Conservation (phyloP, 2,888 invertebrate genomes). For the Aspidiotus rigidus region DNA sequence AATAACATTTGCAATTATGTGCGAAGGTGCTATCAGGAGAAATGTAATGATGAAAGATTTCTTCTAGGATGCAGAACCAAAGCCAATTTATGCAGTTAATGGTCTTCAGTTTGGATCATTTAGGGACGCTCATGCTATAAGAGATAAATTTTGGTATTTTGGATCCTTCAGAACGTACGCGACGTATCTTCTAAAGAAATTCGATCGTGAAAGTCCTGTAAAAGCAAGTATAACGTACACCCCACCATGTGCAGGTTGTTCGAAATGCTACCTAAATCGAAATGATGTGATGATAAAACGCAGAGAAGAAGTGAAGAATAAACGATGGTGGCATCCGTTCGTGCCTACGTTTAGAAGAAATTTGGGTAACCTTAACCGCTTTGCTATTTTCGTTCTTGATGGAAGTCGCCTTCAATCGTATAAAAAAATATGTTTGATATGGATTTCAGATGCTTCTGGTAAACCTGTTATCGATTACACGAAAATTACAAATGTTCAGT, state of each 20-base stretch:
- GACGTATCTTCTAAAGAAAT: constrained; percentile 65
- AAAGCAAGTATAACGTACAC: constrained; percentile 64
- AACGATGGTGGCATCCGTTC: constrained; percentile 48
- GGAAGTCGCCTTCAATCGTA: constrained; percentile 6
- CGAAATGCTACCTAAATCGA: constrained; percentile 53
- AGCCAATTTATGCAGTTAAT: constrained; percentile 61
- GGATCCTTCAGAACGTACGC: constrained; percentile 66
- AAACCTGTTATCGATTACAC: constrained; percentile 44
- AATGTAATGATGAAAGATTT: constrained; percentile 7
- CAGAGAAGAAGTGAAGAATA: constrained; percentile 31
- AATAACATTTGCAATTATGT: not conserved
- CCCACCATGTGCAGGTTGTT: constrained; percentile 72
- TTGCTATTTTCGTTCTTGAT: constrained; percentile 13
- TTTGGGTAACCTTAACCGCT: constrained; percentile 8
- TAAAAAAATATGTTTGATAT: constrained; percentile 8
- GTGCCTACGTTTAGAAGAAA: constrained; percentile 40
- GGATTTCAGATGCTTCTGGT: constrained; percentile 6
- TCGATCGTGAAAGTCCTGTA: constrained; percentile 44
- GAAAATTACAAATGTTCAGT: constrained; percentile 51
- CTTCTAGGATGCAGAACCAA: constrained; percentile 13
- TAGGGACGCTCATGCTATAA: constrained; percentile 63
- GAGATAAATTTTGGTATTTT: constrained; percentile 82
- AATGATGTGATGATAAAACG: constrained; percentile 38
- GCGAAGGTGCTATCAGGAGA: not conserved
- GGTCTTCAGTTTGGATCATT: constrained; percentile 78